Base-by-base conservation (phyloP, 2,888 invertebrate species). In the Dyspetes luteomarginatus region DNA sequence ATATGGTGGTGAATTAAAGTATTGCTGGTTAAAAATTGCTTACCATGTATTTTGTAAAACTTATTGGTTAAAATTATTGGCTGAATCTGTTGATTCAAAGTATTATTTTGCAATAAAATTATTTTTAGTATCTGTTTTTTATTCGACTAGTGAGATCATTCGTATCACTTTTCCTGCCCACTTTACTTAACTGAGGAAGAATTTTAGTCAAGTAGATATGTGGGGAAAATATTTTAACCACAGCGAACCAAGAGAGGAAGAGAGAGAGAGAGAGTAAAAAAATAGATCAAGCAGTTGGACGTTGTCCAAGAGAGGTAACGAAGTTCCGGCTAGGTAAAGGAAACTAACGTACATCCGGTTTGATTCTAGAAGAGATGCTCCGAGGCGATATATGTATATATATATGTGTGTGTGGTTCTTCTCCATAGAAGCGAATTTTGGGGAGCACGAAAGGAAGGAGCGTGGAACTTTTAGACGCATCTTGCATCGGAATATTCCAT, bases 271-370 rank as follows among this genome's bases (percentile, higher is more conserved):
- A 26, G 15, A 48, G 17, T 24, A 68, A 67, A 56, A 60, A 76
- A 62, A 62, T 60, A 9, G 22, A 55, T 72, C 67, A 55, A 60
- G 36, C 43, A 52, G 67, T 62, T 68, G 67, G 78, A 65, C 72
- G 68, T 73, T 67, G 45, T 67, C 73, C 73, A 73, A 73, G 67
- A n/a, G n/a, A 17, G 48, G 55, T 73, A 78, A 73, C 60, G 52
- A 73, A 78, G 62, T 67, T 62, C 60, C 68, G 52, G 55, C 7
- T 24, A 17, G 60, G 48, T 30, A 56, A 48, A 67, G 45, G 43
- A 76, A 76, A 62, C 28, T 43, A 67, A 69, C 76, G 58, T 55
- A 55, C 68, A 69, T 76, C 43, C 76, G 55, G 62, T 28, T 52
- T 24, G 68, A 68, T 41, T 69, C 41, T 62, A 55, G 43, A 55